A percentile compares a stretch with the other conserved stretches of the same genome.
Evolutionary conservation across 92 coral and sea anemone species (phyloP).

Genomic region (Chrysogorgia sp.): DNA sequence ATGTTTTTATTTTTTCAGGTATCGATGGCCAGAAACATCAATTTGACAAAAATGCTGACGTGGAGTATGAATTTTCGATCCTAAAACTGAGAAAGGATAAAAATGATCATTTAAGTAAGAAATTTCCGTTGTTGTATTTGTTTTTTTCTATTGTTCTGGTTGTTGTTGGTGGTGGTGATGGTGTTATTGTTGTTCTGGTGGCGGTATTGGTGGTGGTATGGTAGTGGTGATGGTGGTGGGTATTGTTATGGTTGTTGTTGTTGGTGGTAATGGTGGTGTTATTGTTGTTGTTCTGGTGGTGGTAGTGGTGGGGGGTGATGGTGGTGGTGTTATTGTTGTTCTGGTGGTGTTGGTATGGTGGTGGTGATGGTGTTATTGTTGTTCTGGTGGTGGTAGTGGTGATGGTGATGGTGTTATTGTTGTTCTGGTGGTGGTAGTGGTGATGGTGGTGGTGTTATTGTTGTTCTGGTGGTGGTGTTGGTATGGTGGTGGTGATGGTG

Average conservation of each 20-base stretch:
- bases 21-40: slow-evolving; percentile 20
- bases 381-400: neutral
- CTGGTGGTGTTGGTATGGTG: too few relatives aligned
- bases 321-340: too few relatives aligned
- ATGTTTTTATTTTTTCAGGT: neutral
- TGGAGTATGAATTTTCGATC: slow-evolving; percentile 16
- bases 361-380: too few relatives aligned
- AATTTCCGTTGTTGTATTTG: neutral
- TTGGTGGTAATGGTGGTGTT: too few relatives aligned
- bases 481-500: neutral
- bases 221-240: neutral
- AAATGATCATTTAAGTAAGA: neutral
- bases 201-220: too few relatives aligned
- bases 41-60: slow-evolving; percentile 39
- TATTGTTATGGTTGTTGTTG: too few relatives aligned
- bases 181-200: too few relatives aligned
- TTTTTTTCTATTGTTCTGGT: too few relatives aligned
- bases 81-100: neutral
- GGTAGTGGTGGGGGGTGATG: neutral
- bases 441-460: neutral
- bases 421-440: neutral
- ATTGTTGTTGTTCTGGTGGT: too few relatives aligned
- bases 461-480: neutral
- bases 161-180: too few relatives aligned
- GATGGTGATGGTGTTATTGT: neutral